These are phyloP conservation scores for Sminthurinus signatus DNA, from an alignment of 1,140 invertebrate species.

Conservation along the genomic window DNA sequence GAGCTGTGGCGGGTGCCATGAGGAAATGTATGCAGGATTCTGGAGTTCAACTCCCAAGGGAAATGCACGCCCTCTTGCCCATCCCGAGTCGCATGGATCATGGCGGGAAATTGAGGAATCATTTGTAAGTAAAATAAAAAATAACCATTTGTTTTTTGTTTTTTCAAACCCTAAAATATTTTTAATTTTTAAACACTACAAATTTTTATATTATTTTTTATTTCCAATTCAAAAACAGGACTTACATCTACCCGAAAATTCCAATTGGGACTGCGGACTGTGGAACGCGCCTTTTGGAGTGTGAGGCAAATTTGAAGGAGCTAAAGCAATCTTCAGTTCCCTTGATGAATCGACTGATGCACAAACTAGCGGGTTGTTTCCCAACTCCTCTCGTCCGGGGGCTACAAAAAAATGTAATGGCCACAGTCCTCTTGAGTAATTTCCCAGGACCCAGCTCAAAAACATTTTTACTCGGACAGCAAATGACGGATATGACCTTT, in stretches of 20 bases:
- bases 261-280: background rate
- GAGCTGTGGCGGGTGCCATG: background rate
- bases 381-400: background rate
- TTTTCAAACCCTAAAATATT: background rate
- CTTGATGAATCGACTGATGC: background rate
- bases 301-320: background rate
- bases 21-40: background rate
- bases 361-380: background rate
- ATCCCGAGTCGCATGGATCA: background rate
- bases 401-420: slow-evolving; percentile 3
- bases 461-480: background rate
- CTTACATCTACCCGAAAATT: background rate
- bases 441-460: background rate
- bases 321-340: background rate
- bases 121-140: slow-evolving; percentile 4
- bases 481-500: background rate
- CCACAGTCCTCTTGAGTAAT: background rate
- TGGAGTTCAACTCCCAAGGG: background rate
- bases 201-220: background rate
- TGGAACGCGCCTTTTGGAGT: background rate
- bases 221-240: background rate
- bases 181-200: background rate
- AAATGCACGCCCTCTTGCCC: background rate
- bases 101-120: background rate
- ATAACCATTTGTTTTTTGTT: background rate